These are phyloP conservation scores for Chelon labrosus DNA, from an alignment of 2,797 vertebrate genomes.

Conservation along the genomic window DNA sequence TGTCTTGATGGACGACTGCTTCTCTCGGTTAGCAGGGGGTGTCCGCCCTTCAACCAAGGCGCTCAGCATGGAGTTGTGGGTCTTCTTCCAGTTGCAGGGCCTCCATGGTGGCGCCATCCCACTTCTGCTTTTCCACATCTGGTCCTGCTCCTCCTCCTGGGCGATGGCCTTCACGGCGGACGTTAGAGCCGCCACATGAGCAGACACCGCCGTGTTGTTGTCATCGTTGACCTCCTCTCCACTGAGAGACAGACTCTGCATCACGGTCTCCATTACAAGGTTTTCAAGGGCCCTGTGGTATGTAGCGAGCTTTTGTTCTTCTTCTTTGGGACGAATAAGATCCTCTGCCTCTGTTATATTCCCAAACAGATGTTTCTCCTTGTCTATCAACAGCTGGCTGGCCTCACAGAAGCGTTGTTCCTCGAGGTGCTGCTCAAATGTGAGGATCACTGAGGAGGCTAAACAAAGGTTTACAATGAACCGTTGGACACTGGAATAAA, in stretches of 20 bases:
- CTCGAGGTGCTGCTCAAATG: constrained; percentile 74
- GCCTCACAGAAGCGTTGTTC: constrained; percentile 71
- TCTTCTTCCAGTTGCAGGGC: constrained; percentile 81
- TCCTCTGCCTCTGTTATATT: constrained; percentile 16
- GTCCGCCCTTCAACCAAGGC: constrained; percentile 70
- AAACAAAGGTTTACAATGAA: not conserved
- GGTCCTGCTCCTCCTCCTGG: constrained; percentile 88
- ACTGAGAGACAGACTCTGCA: constrained; percentile 71
- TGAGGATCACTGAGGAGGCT: constrained; percentile 39
- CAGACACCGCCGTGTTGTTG: not conserved
- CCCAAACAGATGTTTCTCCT: constrained; percentile 81
- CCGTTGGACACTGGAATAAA: no score
- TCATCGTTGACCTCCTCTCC: constrained; percentile 17
- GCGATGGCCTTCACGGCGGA: constrained; percentile 85
- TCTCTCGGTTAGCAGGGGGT: not conserved
- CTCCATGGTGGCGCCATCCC: constrained; percentile 63
- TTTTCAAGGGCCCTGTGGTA: constrained; percentile 73
- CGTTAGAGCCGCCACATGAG: constrained; percentile 52
- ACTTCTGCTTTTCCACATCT: constrained; percentile 73
- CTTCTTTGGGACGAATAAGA: constrained; percentile 52
- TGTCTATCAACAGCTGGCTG: constrained; percentile 77
- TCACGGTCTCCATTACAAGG: constrained; percentile 72
- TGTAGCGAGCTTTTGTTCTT: constrained; percentile 58
- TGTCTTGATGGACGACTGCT: constrained; percentile 75
- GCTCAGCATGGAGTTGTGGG: constrained; percentile 79